phyloP scores from a whole-genome alignment of 2,888 invertebrate species.

The Archips crataeganus region DNA sequence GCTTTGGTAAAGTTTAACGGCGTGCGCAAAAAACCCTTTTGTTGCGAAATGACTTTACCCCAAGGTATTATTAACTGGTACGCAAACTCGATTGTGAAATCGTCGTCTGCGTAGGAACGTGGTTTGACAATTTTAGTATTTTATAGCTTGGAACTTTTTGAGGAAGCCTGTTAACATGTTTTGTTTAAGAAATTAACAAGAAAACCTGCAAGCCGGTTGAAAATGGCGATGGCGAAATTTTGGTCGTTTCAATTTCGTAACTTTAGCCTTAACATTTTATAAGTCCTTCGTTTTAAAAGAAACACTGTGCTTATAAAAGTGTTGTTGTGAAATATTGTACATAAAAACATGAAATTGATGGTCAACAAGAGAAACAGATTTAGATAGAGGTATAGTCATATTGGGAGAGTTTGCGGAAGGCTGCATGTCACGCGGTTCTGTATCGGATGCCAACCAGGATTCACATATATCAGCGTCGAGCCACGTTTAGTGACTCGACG shows the following conservation, averaged over 20 bases:
- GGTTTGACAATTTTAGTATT: background rate
- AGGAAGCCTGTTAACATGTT: background rate
- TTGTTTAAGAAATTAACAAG: background rate
- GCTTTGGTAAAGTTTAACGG: constrained; percentile 2
- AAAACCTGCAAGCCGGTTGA: background rate
- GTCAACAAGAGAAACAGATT: too few species aligned
- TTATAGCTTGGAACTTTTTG: background rate
- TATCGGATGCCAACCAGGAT: too few species aligned
- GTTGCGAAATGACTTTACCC: background rate
- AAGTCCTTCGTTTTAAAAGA: background rate
- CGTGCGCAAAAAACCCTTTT: background rate
- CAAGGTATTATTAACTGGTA: background rate
- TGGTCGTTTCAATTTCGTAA: background rate
- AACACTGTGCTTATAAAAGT: background rate
- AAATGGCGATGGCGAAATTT: background rate
- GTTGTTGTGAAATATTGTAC: too few species aligned
- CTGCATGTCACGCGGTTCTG: too few species aligned
- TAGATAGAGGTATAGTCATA: too few species aligned
- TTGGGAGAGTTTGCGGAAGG: too few species aligned
- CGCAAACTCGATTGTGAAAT: background rate
- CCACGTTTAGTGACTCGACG: too few species aligned
- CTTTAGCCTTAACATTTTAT: background rate
- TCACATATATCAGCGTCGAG: too few species aligned
- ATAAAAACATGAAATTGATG: too few species aligned
- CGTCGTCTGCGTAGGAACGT: background rate